Evolutionary conservation across 2,113 vertebrate genomes (phyloP).

Genomic region (Scomber japonicus): DNA sequence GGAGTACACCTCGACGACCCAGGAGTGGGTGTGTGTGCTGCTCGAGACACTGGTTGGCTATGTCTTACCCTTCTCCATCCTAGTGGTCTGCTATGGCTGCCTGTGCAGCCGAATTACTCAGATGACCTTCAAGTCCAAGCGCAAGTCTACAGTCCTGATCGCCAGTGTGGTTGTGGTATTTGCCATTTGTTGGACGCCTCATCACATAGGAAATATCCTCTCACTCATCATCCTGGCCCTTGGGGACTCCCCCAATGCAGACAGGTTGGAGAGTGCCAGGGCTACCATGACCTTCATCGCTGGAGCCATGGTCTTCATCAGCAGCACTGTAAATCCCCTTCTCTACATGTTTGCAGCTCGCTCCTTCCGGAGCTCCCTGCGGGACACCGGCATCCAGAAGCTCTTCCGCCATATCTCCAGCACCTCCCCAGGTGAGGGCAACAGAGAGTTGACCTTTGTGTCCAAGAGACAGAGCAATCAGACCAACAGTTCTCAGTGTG

Average conservation of each 20-base stretch:
- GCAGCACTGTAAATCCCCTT: conserved; percentile 85
- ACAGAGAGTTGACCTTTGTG: conserved; percentile 81
- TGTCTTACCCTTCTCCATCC: conserved; percentile 80
- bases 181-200: conserved; percentile 84
- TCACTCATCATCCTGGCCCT: conserved; percentile 71
- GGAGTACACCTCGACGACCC: conserved; percentile 56
- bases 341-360: conserved; percentile 86
- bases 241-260: background rate
- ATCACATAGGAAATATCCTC: conserved; percentile 82
- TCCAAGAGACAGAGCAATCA: conserved; percentile 79
- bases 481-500: conserved; percentile 69
- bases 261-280: conserved; percentile 49
- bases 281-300: conserved; percentile 72
- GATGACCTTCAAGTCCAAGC: conserved; percentile 84
- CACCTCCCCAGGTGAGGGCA: conserved; percentile 80
- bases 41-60: conserved; percentile 85
- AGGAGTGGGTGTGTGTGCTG: conserved; percentile 79
- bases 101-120: conserved; percentile 82
- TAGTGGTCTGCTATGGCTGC: conserved; percentile 84
- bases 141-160: conserved; percentile 85
- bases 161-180: conserved; percentile 82
- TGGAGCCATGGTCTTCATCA: conserved; percentile 84
- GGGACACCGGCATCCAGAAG: conserved; percentile 83
- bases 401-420: conserved; percentile 86
- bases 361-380: conserved; percentile 81